Evolutionary conservation across 2,113 vertebrate species (phyloP).

Genomic region (Cygnus atratus): DNA sequence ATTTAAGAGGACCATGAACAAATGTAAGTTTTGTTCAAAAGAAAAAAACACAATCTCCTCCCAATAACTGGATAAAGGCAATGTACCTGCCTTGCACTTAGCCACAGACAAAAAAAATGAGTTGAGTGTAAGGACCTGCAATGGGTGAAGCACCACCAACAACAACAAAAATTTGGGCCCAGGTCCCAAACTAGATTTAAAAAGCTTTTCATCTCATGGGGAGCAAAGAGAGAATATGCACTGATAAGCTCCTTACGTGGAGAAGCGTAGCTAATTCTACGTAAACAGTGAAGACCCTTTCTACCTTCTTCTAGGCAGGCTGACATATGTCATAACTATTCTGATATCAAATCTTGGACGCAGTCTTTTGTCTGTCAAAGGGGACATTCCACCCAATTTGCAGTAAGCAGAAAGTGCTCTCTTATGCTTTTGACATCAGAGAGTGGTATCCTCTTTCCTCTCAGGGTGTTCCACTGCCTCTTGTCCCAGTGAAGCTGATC

Average conservation of each 20-base stretch:
- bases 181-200: not conserved
- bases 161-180: not conserved
- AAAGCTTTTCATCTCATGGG: not conserved
- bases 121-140: not conserved
- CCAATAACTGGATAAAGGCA: not conserved
- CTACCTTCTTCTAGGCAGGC: not conserved
- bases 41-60: not conserved
- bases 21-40: not conserved
- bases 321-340: not conserved
- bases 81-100: not conserved
- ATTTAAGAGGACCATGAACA: not conserved
- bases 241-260: not conserved
- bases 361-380: not conserved
- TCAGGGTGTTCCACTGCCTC: not conserved
- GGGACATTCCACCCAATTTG: not conserved
- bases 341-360: not conserved
- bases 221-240: not conserved
- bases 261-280: not conserved
- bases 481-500: not conserved
- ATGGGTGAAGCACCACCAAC: not conserved
- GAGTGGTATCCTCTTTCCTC: not conserved
- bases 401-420: not conserved
- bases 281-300: not conserved
- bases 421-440: not conserved
- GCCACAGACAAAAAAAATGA: not conserved